These are phyloP conservation scores for Hoplostethus atlanticus DNA, from an alignment of 2,797 vertebrate species.

Conservation along the genomic window DNA sequence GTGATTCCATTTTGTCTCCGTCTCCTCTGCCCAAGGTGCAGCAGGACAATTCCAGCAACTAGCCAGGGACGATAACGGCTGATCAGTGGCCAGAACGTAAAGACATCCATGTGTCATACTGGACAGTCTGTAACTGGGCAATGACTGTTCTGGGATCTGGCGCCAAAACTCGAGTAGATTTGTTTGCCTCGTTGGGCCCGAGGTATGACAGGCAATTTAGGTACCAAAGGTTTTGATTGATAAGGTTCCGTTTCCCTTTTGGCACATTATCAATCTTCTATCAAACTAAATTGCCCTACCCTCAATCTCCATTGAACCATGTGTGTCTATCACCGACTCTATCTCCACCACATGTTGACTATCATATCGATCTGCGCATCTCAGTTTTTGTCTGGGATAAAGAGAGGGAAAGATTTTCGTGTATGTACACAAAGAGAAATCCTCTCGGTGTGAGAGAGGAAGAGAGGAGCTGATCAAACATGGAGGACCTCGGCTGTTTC, in stretches of 20 bases:
- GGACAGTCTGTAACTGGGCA: slow-evolving; percentile 21
- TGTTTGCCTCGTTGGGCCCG: slow-evolving; percentile 15
- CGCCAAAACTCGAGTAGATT: slow-evolving; percentile 6
- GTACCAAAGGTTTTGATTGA: slow-evolving; percentile 55
- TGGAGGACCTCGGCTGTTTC: slow-evolving; percentile 24
- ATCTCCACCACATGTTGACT: slow-evolving; percentile 47
- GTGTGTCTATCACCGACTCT: slow-evolving; percentile 34
- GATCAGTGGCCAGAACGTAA: slow-evolving; percentile 6
- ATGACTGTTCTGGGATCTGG: slow-evolving; percentile 4
- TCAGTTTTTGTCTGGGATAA: background rate
- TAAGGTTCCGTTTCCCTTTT: slow-evolving; percentile 44
- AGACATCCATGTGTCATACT: slow-evolving; percentile 12
- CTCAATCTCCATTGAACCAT: slow-evolving; percentile 52
- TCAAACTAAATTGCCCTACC: slow-evolving; percentile 51
- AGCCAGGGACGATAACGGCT: background rate
- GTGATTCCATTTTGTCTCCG: slow-evolving; percentile 26
- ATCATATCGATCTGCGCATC: slow-evolving; percentile 46
- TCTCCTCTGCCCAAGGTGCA: slow-evolving; percentile 1
- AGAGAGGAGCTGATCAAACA: slow-evolving; percentile 30
- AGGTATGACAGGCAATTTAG: slow-evolving; percentile 50
- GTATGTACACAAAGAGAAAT: background rate
- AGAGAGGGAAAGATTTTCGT: slow-evolving; percentile 10
- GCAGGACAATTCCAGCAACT: background rate
- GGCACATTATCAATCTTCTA: slow-evolving; percentile 67
- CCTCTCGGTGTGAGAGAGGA: background rate